Percentiles rank a stretch among this genome's conserved stretches.
Conservation (phyloP, 2,888 invertebrate species). For the Ichneumon xanthorius region DNA sequence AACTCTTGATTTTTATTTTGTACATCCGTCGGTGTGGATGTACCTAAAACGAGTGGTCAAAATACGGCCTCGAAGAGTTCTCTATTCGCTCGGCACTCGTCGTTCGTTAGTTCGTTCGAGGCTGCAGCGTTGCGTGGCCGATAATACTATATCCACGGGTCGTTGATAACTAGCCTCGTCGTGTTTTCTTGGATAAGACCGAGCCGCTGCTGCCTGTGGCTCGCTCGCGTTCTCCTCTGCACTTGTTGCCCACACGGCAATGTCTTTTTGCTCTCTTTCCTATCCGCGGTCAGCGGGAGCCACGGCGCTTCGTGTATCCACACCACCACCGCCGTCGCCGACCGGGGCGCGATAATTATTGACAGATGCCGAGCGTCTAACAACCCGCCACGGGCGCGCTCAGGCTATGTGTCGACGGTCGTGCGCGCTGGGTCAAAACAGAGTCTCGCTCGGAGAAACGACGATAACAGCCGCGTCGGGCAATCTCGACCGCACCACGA, state of each 20-base stretch:
- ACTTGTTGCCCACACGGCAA: not conserved
- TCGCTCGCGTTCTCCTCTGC: conserved; percentile 19
- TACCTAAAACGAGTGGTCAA: not conserved
- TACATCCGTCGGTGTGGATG: not conserved
- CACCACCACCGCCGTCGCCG: not conserved
- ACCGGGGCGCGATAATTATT: conserved; percentile 58
- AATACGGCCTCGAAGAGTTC: conserved; percentile 10
- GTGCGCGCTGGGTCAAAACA: conserved; percentile 53
- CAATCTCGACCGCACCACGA: conserved; percentile 24
- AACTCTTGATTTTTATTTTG: not conserved
- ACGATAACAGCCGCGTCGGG: conserved; percentile 44
- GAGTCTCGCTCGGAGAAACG: conserved; percentile 42
- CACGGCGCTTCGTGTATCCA: conserved; percentile 6
- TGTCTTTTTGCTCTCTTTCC: conserved; percentile 21
- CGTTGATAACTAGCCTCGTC: conserved; percentile 66
- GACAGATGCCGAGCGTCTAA: conserved; percentile 62
- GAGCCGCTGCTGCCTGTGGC: conserved; percentile 22
- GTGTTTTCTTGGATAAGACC: conserved; percentile 64
- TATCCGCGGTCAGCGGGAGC: conserved; percentile 35
- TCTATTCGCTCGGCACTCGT: not conserved
- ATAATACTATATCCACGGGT: conserved; percentile 64
- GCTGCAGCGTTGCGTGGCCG: conserved; percentile 37
- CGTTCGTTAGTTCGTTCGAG: conserved; percentile 27
- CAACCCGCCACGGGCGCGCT: conserved; percentile 30
- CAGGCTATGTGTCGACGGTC: conserved; percentile 30